A percentile compares a stretch with the other conserved stretches of the same genome.
These are phyloP conservation scores for Achlya flavicornis DNA, from an alignment of 2,888 invertebrate genomes.

Conservation along the genomic window DNA sequence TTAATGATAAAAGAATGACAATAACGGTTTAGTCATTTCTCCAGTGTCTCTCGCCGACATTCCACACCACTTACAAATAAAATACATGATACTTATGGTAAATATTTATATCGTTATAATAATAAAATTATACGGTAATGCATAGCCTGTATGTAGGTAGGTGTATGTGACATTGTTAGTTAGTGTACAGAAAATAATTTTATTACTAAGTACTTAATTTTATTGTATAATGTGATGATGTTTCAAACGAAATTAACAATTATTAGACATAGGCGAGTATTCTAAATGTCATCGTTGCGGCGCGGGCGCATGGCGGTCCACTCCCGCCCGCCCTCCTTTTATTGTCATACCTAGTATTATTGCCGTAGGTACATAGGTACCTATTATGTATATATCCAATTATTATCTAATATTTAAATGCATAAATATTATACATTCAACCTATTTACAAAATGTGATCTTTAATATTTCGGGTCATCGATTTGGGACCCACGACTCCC, in stretches of 20 bases:
- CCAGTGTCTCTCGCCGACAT: too few relatives aligned
- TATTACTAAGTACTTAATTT: neutral
- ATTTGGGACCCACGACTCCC: slow-evolving; percentile 17
- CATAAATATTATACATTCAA: neutral
- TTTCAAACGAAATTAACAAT: slow-evolving; percentile 27
- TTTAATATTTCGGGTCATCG: neutral
- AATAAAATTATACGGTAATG: neutral
- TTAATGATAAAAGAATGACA: too few relatives aligned
- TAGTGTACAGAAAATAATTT: neutral
- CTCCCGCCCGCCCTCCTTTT: neutral
- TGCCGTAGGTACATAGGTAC: too few relatives aligned
- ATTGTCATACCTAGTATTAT: neutral
- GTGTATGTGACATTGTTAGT: neutral
- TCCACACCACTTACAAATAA: neutral
- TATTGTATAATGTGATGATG: slow-evolving; percentile 28
- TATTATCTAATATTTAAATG: neutral
- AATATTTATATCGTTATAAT: neutral
- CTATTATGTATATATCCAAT: neutral
- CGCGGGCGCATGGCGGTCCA: neutral
- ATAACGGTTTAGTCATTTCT: too few relatives aligned
- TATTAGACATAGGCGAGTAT: neutral
- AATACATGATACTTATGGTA: neutral
- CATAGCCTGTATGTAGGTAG: neutral
- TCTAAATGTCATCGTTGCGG: neutral
- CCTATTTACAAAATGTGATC: slow-evolving; percentile 1